Evolutionary conservation across 2,888 invertebrate genomes (phyloP).

Genomic region (Mythimna albipuncta): DNA sequence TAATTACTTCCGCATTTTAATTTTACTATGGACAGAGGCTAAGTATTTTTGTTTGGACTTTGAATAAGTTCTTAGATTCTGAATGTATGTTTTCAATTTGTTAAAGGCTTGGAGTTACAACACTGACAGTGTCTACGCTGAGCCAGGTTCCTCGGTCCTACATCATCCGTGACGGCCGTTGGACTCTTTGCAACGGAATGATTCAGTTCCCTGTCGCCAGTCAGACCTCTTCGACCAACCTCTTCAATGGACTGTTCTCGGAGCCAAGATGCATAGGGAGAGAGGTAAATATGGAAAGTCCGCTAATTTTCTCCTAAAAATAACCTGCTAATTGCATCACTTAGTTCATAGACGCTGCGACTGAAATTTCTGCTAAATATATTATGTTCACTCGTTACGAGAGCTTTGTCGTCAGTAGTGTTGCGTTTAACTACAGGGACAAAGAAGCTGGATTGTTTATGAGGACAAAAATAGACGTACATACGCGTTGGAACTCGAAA

Average conservation of each 20-base stretch:
- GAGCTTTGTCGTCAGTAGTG: neutral
- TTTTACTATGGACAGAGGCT: too few relatives aligned
- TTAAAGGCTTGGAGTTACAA: slow-evolving; percentile 78
- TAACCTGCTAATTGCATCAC: neutral
- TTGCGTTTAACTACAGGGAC: neutral
- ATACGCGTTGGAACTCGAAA: neutral
- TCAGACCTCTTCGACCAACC: slow-evolving; percentile 55
- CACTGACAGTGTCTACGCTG: slow-evolving; percentile 75
- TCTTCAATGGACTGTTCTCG: slow-evolving; percentile 70
- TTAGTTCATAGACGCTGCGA: neutral
- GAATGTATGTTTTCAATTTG: neutral
- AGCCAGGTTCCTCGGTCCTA: slow-evolving; percentile 75
- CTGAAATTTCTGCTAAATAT: neutral
- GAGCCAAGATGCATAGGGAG: slow-evolving; percentile 82
- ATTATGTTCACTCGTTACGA: neutral
- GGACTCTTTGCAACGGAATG: slow-evolving; percentile 81
- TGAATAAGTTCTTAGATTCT: neutral
- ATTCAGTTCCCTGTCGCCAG: slow-evolving; percentile 71
- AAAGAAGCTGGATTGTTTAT: neutral
- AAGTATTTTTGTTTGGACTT: neutral
- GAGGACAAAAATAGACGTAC: too few relatives aligned
- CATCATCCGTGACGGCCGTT: slow-evolving; percentile 80
- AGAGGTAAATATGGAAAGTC: slow-evolving; percentile 72
- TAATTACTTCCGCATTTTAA: too few relatives aligned
- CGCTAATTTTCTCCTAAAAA: neutral